Base-by-base conservation (phyloP, 2,888 invertebrate genomes). In the Diaprepes abbreviatus region DNA sequence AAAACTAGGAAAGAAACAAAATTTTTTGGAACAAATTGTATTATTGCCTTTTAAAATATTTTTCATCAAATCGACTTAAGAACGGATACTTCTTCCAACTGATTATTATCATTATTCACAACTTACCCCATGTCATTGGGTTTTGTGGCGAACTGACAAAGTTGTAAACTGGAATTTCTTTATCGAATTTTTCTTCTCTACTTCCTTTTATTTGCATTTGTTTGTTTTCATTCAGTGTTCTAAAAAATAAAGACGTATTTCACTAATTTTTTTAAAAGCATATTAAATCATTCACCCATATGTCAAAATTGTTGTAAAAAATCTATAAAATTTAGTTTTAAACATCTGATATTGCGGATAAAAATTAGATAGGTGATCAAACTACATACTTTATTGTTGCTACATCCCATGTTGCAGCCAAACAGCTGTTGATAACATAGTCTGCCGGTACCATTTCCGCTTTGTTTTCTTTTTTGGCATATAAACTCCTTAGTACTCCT, bases 111-210 rank as follows among this genome's bases (percentile, higher is more conserved):
- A n/a, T n/a, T n/a, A n/a, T n/a, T n/a, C n/a, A n/a, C 9, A 9
- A 57, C 58, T 91, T 84, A 4, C 89, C 89, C 93, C 95, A 97
- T 0, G 90, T 92, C 55, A 95, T 85, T 0, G 93, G 92, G 78
- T 95, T 94, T 75, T 94, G 90, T 0, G 89, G 88, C 0, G 95
- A 92, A 0, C 95, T 93, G 0, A 95, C 93, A 83, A 90, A 94
- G 84, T 97, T 96, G 85, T 94, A 96, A 73, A 97, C 90, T 0
- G 92, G 90, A 50, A 88, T 85, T 33, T 86, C 84, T 38, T 79
- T 80, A 4, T 76, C 74, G n/a, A 73, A 76, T 67, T 76, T 76
- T 28, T 73, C 73, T 55, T 79, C 75, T 35, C 72, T 66, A 17
- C 73, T 75, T 9, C 67, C 63, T 14, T 73, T 43, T 31, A 77